phyloP scores from a whole-genome alignment of 1,140 invertebrate genomes.

The Agrypnia vestita region DNA sequence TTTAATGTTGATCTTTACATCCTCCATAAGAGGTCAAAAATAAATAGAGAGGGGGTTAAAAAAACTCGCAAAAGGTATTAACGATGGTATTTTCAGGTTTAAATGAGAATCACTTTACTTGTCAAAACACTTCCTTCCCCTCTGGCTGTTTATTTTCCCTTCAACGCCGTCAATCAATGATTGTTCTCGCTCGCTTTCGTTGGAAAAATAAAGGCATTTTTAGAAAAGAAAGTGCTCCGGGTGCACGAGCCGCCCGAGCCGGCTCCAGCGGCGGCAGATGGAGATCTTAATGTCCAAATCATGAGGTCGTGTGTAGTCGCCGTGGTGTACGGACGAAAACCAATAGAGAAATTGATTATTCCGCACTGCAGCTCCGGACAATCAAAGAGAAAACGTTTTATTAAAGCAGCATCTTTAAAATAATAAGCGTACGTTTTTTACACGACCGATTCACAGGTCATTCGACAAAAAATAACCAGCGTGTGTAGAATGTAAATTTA shows the following conservation, averaged over 20 bases:
- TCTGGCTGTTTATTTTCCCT: background rate
- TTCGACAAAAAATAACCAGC: too few relatives aligned
- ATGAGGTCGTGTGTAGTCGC: background rate
- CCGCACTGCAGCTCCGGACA: background rate
- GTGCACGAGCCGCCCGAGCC: background rate
- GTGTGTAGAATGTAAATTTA: too few relatives aligned
- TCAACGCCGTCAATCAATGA: constrained; percentile 28
- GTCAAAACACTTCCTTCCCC: background rate
- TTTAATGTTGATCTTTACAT: too few relatives aligned
- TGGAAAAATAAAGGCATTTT: constrained; percentile 42
- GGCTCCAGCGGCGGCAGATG: background rate
- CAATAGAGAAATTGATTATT: constrained; percentile 31
- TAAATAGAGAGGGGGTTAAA: too few relatives aligned
- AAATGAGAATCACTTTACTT: too few relatives aligned
- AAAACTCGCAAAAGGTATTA: too few relatives aligned
- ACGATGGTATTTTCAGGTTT: too few relatives aligned
- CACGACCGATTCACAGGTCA: too few relatives aligned
- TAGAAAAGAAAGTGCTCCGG: constrained; percentile 29
- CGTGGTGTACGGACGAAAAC: background rate
- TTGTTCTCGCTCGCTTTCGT: constrained; percentile 24
- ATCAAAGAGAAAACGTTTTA: too few relatives aligned
- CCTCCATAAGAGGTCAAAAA: too few relatives aligned
- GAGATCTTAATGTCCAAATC: constrained; percentile 39
- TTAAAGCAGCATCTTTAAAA: too few relatives aligned
- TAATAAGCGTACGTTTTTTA: too few relatives aligned